phyloP scores from a whole-genome alignment of 2,888 invertebrate genomes.

The Axea sp. region DNA sequence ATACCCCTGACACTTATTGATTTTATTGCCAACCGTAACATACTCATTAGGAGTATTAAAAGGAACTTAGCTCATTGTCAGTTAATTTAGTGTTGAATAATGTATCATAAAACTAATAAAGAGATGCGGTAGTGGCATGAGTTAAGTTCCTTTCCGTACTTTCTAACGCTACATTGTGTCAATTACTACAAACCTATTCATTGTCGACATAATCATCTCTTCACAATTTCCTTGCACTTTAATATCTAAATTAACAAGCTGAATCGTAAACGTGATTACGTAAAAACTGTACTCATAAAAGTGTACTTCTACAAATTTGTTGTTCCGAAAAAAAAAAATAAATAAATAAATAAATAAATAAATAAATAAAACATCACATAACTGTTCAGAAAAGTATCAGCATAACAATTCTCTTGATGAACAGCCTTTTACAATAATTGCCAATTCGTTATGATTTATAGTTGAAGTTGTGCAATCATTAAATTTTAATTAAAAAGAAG shows the following conservation, averaged over 20 bases:
- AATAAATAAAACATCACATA: too few species aligned
- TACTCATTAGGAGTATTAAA: conserved; percentile 35
- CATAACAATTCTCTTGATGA: too few species aligned
- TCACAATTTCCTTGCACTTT: conserved; percentile 36
- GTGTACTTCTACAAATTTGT: conserved; percentile 12
- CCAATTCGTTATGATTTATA: conserved; percentile 30
- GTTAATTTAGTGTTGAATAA: conserved; percentile 56
- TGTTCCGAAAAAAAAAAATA: conserved; percentile 5
- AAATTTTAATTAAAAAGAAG: not conserved
- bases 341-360: too few species aligned
- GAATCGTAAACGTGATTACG: conserved; percentile 31
- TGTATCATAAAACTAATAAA: conserved; percentile 58
- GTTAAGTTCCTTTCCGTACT: conserved; percentile 56
- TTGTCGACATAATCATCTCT: conserved; percentile 42
- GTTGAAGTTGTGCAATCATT: conserved; percentile 4
- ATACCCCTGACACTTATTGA: too few species aligned
- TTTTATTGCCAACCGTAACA: conserved; percentile 44
- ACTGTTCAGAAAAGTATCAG: too few species aligned
- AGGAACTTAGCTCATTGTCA: conserved; percentile 56
- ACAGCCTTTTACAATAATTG: too few species aligned
- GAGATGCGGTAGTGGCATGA: conserved; percentile 53
- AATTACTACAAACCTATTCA: conserved; percentile 53
- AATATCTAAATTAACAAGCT: conserved; percentile 39
- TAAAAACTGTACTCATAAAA: conserved; percentile 11
- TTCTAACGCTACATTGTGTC: conserved; percentile 58